Conservation (phyloP, 1,140 invertebrate genomes). For the Macrocentrus cingulum region DNA sequence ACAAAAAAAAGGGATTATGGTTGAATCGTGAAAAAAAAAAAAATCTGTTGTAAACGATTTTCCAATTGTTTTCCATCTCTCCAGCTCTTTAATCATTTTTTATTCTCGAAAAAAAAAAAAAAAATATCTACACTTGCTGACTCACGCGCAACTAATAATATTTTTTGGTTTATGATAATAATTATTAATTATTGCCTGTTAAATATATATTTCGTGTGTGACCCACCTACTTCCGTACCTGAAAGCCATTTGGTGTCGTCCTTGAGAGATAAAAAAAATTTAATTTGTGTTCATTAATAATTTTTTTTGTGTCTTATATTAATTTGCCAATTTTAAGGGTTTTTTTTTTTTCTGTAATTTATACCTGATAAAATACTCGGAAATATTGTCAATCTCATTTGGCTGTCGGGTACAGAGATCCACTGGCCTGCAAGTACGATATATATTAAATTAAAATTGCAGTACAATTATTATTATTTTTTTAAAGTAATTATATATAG, state of each 20-base stretch:
- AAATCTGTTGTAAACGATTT: constrained; percentile 45
- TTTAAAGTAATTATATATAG: neutral
- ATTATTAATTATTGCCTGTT: constrained; percentile 1
- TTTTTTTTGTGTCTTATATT: constrained; percentile 13
- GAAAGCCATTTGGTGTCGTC: constrained; percentile 45
- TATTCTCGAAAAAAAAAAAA: too few species aligned
- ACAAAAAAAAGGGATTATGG: constrained; percentile 38
- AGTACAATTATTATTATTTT: neutral
- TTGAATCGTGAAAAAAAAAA: constrained; percentile 56
- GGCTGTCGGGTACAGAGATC: constrained; percentile 39
- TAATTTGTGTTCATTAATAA: constrained; percentile 8
- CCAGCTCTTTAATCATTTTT: neutral
- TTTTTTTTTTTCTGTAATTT: constrained; percentile 19
- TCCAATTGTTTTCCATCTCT: constrained; percentile 15
- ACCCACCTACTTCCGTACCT: constrained; percentile 44
- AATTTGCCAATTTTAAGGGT: constrained; percentile 7
- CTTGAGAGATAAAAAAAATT: constrained; percentile 25
- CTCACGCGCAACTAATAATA: constrained; percentile 19
- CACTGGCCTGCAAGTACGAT: constrained; percentile 30
- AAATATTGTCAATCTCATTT: constrained; percentile 18
- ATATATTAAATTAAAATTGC: constrained; percentile 6
- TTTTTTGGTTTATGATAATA: constrained; percentile 20
- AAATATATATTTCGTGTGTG: constrained; percentile 7
- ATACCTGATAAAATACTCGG: constrained; percentile 9
- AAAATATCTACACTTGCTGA: too few species aligned